phyloP scores from a whole-genome alignment of 2,888 invertebrate species.

The Entomobrya proxima region DNA sequence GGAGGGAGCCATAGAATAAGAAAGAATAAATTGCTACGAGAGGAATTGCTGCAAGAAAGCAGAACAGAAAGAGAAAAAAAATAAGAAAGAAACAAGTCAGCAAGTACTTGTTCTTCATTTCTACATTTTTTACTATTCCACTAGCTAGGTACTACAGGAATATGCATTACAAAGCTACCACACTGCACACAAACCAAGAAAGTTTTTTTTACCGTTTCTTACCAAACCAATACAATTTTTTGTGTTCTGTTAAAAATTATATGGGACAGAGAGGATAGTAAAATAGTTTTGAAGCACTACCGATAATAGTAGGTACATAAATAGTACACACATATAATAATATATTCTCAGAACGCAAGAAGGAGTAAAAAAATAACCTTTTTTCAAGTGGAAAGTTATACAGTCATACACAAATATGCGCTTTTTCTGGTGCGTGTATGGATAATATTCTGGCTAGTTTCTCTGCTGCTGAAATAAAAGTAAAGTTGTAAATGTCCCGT shows the following conservation, averaged over 20 bases:
- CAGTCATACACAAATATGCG: conserved; percentile 1
- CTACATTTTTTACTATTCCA: conserved; percentile 33
- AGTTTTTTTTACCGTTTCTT: neutral
- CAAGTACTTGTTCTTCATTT: neutral
- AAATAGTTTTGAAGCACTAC: neutral
- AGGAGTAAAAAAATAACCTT: too few relatives aligned
- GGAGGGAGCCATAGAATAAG: conserved; percentile 36
- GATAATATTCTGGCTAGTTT: conserved; percentile 27
- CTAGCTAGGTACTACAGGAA: neutral
- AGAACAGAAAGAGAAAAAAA: neutral
- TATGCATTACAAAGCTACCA: neutral
- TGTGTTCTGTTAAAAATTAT: conserved; percentile 14
- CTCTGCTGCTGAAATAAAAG: conserved; percentile 12
- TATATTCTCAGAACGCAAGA: too few relatives aligned
- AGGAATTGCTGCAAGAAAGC: conserved; percentile 31
- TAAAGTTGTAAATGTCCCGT: conserved; percentile 38
- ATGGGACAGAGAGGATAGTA: conserved; percentile 31
- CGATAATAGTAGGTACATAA: neutral
- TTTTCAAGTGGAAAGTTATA: neutral
- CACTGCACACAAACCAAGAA: neutral
- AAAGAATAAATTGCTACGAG: conserved; percentile 15
- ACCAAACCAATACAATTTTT: neutral
- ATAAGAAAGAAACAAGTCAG: conserved; percentile 36
- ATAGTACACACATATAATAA: too few relatives aligned
- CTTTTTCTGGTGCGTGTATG: conserved; percentile 48